Percentiles rank a stretch among this genome's conserved stretches.
phyloP scores from a whole-genome alignment of 2,888 invertebrate genomes.

The Altica lythri region DNA sequence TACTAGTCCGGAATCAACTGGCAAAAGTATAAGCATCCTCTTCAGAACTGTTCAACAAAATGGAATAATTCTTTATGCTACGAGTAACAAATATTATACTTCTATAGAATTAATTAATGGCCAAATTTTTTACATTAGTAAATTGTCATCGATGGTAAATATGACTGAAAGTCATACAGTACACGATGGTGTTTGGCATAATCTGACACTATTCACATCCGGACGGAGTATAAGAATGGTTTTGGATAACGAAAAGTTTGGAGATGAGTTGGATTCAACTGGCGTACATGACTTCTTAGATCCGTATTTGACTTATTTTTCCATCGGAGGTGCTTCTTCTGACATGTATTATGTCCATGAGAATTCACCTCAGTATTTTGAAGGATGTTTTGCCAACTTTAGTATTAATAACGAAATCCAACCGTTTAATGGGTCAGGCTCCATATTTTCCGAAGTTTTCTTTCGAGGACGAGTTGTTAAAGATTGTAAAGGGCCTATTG shows the following conservation, averaged over 20 bases:
- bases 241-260: constrained; percentile 71
- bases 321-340: constrained; percentile 76
- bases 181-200: constrained; percentile 89
- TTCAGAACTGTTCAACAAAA: constrained; percentile 80
- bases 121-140: constrained; percentile 78
- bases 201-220: constrained; percentile 74
- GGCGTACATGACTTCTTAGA: constrained; percentile 91
- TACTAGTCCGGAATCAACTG: constrained; percentile 54
- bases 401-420: constrained; percentile 87
- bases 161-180: constrained; percentile 76
- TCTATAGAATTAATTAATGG: constrained; percentile 78
- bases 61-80: constrained; percentile 84
- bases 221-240: constrained; percentile 73
- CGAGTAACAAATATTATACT: constrained; percentile 86
- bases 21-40: constrained; percentile 76
- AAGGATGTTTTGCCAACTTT: constrained; percentile 90
- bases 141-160: constrained; percentile 77
- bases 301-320: constrained; percentile 81
- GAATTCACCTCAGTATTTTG: constrained; percentile 68
- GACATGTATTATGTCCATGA: constrained; percentile 64
- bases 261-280: constrained; percentile 84
- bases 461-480: constrained; percentile 73
- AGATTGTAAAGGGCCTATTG: constrained; percentile 78
- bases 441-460: constrained; percentile 73
- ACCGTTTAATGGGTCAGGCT: constrained; percentile 86